Evolutionary conservation across 1,140 invertebrate species (phyloP), one percentile per base, ranked within the genome.

Genomic region (Diuraphis noxia): DNA sequence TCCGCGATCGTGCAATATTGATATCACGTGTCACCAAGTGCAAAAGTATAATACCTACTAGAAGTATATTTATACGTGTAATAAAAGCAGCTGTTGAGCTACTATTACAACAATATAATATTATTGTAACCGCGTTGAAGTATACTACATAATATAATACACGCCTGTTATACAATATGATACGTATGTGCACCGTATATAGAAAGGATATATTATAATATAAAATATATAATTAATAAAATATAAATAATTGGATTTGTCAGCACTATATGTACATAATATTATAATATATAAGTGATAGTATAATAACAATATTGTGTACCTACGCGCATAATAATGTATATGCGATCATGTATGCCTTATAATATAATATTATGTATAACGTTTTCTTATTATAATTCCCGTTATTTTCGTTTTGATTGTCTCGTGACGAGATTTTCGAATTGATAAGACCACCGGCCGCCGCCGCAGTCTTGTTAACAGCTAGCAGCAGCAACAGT

Each of bases 341-440:
- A 63, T 63, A 63, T n/a, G 56, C 56, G 30, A n/a, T 72, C 56
- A n/a, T n/a, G 56, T 72, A 17, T 72, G 30, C 56, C 13, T 72
- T n/a, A n/a, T 30, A 72, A n/a, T 72, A n/a, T 82, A 41, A 38
- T 40, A 38, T 38, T 79, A 79, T 82, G 38, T 40, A 40, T 41
- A 86, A 86, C 84, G 84, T 49, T 49, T 49, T 46, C 43, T 49
- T 86, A 86, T 86, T 86, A 86, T 86, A 86, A 86, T 86, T 86
- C 41, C 84, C 84, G 84, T 86, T 86, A 86, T 46, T 86, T 85
- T 46, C 41, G 41, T 86, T 86, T 86, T 86, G 84, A 86, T 86
- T 49, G 84, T 86, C 84, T 86, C 84, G 84, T 86, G 84, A 86
- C 84, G 84, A 86, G 84, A 86, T 86, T 86, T 34, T 9, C 84